phyloP scores from a whole-genome alignment of 1,140 invertebrate genomes.

The Potamilus streckersoni region DNA sequence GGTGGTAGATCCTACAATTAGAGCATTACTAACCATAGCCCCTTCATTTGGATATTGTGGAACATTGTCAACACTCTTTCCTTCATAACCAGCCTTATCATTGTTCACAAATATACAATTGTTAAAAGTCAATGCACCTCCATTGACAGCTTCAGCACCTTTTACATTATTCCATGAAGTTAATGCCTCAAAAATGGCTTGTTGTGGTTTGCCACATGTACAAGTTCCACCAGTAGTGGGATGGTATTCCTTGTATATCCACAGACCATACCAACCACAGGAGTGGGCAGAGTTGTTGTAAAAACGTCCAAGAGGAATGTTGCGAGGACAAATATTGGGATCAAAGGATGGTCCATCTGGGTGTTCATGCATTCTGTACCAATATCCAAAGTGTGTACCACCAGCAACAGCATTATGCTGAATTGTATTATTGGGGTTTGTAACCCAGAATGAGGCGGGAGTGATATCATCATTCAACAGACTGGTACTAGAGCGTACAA shows the following conservation, averaged over 20 bases:
- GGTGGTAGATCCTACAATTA: constrained; percentile 14
- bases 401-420: constrained; percentile 61
- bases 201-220: constrained; percentile 20
- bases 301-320: constrained; percentile 51
- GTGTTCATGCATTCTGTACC: constrained; percentile 59
- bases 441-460: constrained; percentile 61
- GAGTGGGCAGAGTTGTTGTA: constrained; percentile 62
- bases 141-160: constrained; percentile 61
- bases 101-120: constrained; percentile 60
- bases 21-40: constrained; percentile 30
- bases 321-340: constrained; percentile 43
- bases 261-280: constrained; percentile 62
- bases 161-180: constrained; percentile 62
- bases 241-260: constrained; percentile 57
- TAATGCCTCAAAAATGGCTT: constrained; percentile 46
- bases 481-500: constrained; percentile 56
- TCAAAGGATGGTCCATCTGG: constrained; percentile 60
- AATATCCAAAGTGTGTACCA: constrained; percentile 64
- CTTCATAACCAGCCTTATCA: constrained; percentile 55
- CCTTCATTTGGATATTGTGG: constrained; percentile 26
- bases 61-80: constrained; percentile 43
- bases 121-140: constrained; percentile 57
- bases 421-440: constrained; percentile 61
- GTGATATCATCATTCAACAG: constrained; percentile 65
- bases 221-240: constrained; percentile 47